These are phyloP conservation scores for Homarus americanus DNA, from an alignment of 1,140 invertebrate genomes.

Conservation along the genomic window DNA sequence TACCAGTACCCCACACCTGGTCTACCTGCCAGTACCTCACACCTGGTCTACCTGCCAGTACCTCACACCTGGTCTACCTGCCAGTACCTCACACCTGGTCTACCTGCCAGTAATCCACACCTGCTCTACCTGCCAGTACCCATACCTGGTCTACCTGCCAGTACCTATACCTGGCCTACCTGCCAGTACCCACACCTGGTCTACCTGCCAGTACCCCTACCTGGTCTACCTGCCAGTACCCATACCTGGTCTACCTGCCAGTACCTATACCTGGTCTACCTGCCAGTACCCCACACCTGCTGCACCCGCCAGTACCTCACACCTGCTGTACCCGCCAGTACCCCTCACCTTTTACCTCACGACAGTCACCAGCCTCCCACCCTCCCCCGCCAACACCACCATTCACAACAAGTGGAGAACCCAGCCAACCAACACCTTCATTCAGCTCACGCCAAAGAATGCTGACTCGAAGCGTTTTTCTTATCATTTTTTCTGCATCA, in stretches of 20 bases:
- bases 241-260: background rate
- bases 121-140: too few relatives aligned
- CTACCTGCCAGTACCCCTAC: background rate
- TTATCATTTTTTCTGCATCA: background rate
- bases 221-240: background rate
- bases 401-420: too few relatives aligned
- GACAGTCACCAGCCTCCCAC: background rate
- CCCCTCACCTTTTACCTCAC: background rate
- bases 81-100: background rate
- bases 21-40: background rate
- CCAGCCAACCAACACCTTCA: background rate
- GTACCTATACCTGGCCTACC: background rate
- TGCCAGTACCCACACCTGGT: background rate
- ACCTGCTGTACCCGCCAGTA: background rate
- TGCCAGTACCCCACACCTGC: background rate
- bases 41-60: background rate
- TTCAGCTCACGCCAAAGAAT: background rate
- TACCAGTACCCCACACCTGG: background rate
- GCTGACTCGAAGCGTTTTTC: background rate
- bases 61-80: background rate
- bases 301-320: background rate
- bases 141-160: background rate
- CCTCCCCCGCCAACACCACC: background rate
- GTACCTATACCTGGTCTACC: background rate
- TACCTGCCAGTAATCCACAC: background rate